Evolutionary conservation across 2,888 invertebrate species (phyloP).

Genomic region (Eumerus sabulonum): DNA sequence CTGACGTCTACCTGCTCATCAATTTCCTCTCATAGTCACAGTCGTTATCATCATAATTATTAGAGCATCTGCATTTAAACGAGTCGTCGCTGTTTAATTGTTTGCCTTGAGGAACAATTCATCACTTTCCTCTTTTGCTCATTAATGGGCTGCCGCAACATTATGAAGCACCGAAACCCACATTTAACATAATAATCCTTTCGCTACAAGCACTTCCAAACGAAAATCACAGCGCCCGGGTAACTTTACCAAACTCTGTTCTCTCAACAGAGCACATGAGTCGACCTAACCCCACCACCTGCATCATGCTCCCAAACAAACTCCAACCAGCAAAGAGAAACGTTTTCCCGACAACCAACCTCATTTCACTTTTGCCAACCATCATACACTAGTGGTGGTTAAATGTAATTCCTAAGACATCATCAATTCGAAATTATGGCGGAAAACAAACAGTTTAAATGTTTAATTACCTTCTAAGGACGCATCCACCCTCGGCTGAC

Average conservation of each 20-base stretch:
- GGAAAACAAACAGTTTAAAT: constrained; percentile 69
- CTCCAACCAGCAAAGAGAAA: constrained; percentile 28
- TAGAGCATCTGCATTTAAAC: not conserved
- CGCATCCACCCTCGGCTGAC: constrained; percentile 57
- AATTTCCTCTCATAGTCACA: no score
- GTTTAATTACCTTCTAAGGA: constrained; percentile 66
- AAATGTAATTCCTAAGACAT: constrained; percentile 65
- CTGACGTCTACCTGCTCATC: no score
- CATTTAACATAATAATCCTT: constrained; percentile 47
- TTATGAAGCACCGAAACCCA: constrained; percentile 42
- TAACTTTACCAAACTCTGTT: not conserved
- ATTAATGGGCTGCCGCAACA: constrained; percentile 41
- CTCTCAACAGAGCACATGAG: constrained; percentile 12
- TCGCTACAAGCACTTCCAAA: constrained; percentile 31
- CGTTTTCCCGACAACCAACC: constrained; percentile 40
- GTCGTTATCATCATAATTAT: no score
- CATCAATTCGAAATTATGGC: constrained; percentile 69
- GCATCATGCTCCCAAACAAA: constrained; percentile 14
- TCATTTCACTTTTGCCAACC: constrained; percentile 51
- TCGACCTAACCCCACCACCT: not conserved
- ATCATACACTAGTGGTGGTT: constrained; percentile 57
- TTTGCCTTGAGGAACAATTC: constrained; percentile 27
- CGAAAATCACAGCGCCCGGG: constrained; percentile 17
- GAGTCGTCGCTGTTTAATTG: not conserved
- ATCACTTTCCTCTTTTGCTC: constrained; percentile 44